A percentile compares a stretch with the other conserved stretches of the same genome.
These are phyloP conservation scores for Heliconius sara DNA, from an alignment of 2,888 invertebrate genomes.

Conservation along the genomic window DNA sequence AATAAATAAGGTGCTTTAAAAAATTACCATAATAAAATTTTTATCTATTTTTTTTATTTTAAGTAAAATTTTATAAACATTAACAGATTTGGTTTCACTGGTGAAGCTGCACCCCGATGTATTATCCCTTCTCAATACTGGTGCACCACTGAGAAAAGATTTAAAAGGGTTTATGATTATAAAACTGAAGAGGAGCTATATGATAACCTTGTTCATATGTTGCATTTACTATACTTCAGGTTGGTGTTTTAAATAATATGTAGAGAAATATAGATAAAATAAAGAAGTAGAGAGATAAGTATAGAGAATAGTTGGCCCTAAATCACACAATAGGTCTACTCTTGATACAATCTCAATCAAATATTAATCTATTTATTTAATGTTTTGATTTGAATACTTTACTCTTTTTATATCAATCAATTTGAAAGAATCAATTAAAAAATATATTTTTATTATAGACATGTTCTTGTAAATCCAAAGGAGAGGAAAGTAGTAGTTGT, in stretches of 20 bases:
- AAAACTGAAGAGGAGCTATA: slow-evolving; percentile 88
- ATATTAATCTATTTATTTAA: too few species aligned
- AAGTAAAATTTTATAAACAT: slow-evolving; percentile 4
- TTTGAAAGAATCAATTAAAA: too few species aligned
- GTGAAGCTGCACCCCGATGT: slow-evolving; percentile 93
- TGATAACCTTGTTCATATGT: slow-evolving; percentile 93
- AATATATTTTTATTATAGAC: slow-evolving; percentile 75
- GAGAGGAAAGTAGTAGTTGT: slow-evolving; percentile 95
- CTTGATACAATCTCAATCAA: too few species aligned
- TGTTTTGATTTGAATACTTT: too few species aligned
- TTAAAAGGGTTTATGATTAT: slow-evolving; percentile 87
- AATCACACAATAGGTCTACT: too few species aligned
- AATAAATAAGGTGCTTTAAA: too few species aligned
- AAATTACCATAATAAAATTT: background rate
- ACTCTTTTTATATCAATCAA: too few species aligned
- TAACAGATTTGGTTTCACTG: slow-evolving; percentile 94
- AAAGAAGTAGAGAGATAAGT: background rate
- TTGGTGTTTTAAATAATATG: slow-evolving; percentile 64
- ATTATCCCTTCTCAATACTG: slow-evolving; percentile 92
- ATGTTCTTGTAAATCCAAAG: slow-evolving; percentile 95
- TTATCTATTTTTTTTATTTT: background rate
- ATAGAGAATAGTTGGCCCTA: too few species aligned
- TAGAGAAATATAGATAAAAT: background rate
- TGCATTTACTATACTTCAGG: slow-evolving; percentile 95
- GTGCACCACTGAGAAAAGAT: slow-evolving; percentile 85